phyloP scores from a whole-genome alignment of 2,113 vertebrate species.

The Fulmarus glacialis region DNA sequence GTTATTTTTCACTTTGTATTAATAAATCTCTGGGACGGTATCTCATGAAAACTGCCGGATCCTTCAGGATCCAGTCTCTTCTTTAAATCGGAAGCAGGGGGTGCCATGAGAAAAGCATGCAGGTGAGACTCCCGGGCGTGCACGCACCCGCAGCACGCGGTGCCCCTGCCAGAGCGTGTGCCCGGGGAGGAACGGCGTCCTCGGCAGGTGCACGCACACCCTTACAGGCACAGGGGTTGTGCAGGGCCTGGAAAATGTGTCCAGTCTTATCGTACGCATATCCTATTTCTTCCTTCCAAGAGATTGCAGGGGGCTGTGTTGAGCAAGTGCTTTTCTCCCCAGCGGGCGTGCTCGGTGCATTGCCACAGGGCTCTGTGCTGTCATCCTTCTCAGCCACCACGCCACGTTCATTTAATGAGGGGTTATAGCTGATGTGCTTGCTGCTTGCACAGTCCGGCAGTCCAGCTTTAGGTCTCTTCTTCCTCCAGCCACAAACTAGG shows the following conservation, averaged over 20 bases:
- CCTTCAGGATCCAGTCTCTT: background rate
- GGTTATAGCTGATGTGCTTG: background rate
- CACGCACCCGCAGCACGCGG: accelerated
- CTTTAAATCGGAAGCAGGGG: background rate
- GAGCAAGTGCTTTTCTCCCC: background rate
- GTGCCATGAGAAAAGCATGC: background rate
- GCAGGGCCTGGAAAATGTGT: background rate
- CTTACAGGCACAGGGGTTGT: background rate
- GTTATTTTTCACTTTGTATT: background rate
- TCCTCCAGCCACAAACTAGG: background rate
- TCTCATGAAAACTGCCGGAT: background rate
- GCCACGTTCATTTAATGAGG: background rate
- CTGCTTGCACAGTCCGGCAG: background rate
- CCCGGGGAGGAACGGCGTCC: background rate
- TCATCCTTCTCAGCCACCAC: background rate
- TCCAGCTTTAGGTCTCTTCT: background rate
- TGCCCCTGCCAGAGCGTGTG: background rate
- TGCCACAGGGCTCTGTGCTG: background rate
- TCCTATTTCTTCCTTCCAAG: background rate
- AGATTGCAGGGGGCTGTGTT: background rate
- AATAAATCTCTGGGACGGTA: background rate
- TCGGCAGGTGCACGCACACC: accelerated
- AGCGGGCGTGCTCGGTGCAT: accelerated
- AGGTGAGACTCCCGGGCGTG: background rate
- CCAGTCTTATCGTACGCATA: background rate